Percentiles rank a stretch among this genome's conserved stretches.
Conservation (phyloP, 2,113 vertebrate genomes). For the Crotophaga sulcirostris region DNA sequence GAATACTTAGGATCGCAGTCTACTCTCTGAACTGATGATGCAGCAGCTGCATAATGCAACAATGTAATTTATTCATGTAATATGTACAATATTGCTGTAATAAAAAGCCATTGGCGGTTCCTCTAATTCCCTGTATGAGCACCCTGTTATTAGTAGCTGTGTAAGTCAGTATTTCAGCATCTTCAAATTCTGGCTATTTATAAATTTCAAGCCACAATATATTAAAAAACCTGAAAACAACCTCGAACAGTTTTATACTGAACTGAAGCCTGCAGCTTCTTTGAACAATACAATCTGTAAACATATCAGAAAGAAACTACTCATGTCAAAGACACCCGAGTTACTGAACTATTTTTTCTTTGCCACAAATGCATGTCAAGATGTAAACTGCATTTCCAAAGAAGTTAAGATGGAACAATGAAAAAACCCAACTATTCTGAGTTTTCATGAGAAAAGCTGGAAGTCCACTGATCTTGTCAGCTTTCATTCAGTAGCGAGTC, state of each 20-base stretch:
- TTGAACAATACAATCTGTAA: not conserved
- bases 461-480: not conserved
- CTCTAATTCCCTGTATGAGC: constrained; percentile 54
- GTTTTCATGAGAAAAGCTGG: not conserved
- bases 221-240: not conserved
- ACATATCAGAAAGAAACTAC: not conserved
- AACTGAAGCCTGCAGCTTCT: not conserved
- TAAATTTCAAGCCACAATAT: constrained; percentile 6
- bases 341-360: not conserved
- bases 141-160: constrained; percentile 52
- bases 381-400: not conserved
- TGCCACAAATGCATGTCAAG: not conserved
- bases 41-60: constrained; percentile 57
- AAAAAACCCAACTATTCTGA: not conserved
- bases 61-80: constrained; percentile 66
- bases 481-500: not conserved
- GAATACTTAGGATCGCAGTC: constrained; percentile 28
- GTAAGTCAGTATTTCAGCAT: constrained; percentile 48
- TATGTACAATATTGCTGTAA: constrained; percentile 52
- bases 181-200: constrained; percentile 39
- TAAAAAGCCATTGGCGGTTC: constrained; percentile 60
- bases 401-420: not conserved
- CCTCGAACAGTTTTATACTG: not conserved
- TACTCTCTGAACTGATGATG: constrained; percentile 65
- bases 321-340: not conserved